Evolutionary conservation across 2,888 invertebrate genomes (phyloP), one percentile per base, ranked within the genome.

Genomic region (Clepsis dumicolana): DNA sequence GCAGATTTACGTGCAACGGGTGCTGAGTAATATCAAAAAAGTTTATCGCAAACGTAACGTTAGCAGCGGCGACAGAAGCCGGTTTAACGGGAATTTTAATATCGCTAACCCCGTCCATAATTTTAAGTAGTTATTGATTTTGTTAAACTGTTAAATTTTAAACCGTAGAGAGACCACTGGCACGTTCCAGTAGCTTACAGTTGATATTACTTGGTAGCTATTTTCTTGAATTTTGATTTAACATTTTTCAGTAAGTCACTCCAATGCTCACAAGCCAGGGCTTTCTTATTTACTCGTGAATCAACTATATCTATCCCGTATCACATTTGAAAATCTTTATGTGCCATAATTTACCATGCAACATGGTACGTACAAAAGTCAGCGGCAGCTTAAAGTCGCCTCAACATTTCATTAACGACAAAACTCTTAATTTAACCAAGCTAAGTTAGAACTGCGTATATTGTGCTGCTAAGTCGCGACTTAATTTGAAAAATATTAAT

Each of bases 21-120:
- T 89, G 91, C 88, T 89, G 88, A 89, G 85, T 88, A 90, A 92
- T 91, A 92, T 91, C 89, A 91, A 91, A 92, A 91, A 91, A 92
- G 88, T 91, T 91, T 91, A 89, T 86, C 85, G 84, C 81, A 76
- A 88, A 87, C 86, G 84, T 84, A 84, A 79, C 83, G 79, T 81
- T 76, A 73, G 74, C 73, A 75, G 71, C 70, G 75, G 82, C 79
- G 83, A 73, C 73, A 73, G 60, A 50, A 64, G 59, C 62, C 68
- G 77, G 75, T 73, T 72, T 72, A 75, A 73, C 70, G 70, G 77
- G 79, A 82, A 84, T 90, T 90, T 87, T 86, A 86, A 89, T 90
- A 88, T 86, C 89, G 86, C 81, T 79, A 80, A 85, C 82, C 78
- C 79, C 83, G 86, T 86, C 82, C 81, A 79, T 41, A 83, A 83